Percentiles rank a stretch among this genome's conserved stretches.
Evolutionary conservation across 2,113 vertebrate species (phyloP).

Genomic region (Pteronura brasiliensis): DNA sequence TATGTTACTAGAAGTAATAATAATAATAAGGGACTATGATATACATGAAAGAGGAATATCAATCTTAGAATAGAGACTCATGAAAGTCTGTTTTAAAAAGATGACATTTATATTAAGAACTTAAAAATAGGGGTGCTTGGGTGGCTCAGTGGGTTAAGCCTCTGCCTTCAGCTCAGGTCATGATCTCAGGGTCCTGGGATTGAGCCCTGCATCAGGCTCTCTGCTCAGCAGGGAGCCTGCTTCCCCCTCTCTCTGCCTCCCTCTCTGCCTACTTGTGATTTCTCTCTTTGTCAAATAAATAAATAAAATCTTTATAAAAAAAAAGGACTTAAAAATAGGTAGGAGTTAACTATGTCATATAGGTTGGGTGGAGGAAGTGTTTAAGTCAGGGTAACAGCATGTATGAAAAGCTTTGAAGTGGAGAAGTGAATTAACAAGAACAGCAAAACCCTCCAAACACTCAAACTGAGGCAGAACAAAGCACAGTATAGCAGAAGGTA

Average conservation of each 20-base stretch:
- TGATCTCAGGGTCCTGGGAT: too few relatives aligned
- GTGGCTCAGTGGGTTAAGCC: too few relatives aligned
- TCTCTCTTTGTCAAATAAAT: too few relatives aligned
- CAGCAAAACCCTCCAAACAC: not conserved
- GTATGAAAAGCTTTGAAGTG: not conserved
- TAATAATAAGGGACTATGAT: not conserved
- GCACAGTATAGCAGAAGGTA: not conserved
- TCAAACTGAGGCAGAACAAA: not conserved
- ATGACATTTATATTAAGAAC: not conserved
- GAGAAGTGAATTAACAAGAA: not conserved
- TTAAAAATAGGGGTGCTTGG: not conserved
- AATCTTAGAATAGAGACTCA: not conserved
- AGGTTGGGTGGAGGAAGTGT: not conserved
- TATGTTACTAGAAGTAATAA: not conserved
- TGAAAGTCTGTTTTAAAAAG: not conserved
- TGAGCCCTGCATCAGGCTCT: too few relatives aligned
- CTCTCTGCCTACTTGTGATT: too few relatives aligned
- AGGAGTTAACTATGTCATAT: not conserved
- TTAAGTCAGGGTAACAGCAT: not conserved
- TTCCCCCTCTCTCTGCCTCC: too few relatives aligned
- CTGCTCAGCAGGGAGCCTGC: too few relatives aligned
- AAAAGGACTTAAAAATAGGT: not conserved
- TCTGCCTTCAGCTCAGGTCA: too few relatives aligned
- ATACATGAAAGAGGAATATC: not conserved
- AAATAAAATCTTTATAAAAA: too few relatives aligned